Percentiles rank a stretch among this genome's conserved stretches.
phyloP scores from a whole-genome alignment of 2,113 vertebrate species.

The Chitala chitala region DNA sequence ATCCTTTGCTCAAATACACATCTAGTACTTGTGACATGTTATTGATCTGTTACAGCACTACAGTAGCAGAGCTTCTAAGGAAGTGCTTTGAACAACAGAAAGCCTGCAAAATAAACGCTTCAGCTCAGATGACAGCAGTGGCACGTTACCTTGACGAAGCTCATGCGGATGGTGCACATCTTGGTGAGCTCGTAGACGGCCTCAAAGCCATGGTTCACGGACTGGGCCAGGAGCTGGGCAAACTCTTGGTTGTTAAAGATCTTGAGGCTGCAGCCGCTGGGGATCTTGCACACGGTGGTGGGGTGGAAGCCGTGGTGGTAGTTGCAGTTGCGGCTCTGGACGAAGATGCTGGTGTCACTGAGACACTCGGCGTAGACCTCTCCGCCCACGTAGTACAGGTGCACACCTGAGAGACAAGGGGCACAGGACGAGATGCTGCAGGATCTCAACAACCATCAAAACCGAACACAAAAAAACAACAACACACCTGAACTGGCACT shows the following conservation, averaged over 20 bases:
- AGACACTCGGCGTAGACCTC: slow-evolving; percentile 96
- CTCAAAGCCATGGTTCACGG: slow-evolving; percentile 94
- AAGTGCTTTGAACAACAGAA: no score
- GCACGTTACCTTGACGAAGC: slow-evolving; percentile 88
- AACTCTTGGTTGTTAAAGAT: slow-evolving; percentile 99
- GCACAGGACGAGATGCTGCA: no score
- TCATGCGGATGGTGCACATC: slow-evolving; percentile 98
- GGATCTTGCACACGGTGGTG: slow-evolving; percentile 96
- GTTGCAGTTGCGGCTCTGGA: slow-evolving; percentile 97
- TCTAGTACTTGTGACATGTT: no score
- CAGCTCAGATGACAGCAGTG: no score
- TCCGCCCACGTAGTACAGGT: slow-evolving; percentile 93
- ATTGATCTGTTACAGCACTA: no score
- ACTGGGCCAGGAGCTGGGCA: slow-evolving; percentile 91
- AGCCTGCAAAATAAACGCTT: no score
- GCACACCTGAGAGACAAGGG: slow-evolving; percentile 70
- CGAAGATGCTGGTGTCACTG: slow-evolving; percentile 96
- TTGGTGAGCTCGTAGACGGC: slow-evolving; percentile 96
- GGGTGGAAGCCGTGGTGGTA: slow-evolving; percentile 95
- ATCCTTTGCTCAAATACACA: no score
- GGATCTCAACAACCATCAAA: no score
- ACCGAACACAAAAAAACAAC: no score
- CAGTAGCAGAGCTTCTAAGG: no score
- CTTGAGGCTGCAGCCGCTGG: slow-evolving; percentile 93
- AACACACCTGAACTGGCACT: not conserved